These are phyloP conservation scores for Hypotaenidia philippensis DNA, from an alignment of 2,797 vertebrate species.

Conservation along the genomic window DNA sequence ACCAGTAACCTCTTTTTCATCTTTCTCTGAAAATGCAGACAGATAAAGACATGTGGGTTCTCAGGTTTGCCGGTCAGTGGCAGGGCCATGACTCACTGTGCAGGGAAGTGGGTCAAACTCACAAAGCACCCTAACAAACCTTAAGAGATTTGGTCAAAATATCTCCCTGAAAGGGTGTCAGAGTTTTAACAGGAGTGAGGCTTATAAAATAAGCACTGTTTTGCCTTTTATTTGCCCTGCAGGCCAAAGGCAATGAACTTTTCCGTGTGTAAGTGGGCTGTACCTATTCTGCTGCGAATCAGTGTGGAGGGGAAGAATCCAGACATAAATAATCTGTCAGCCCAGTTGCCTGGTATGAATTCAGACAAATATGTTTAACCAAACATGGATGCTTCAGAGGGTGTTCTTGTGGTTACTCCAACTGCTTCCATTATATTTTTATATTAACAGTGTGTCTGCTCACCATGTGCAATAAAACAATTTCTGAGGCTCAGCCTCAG, in stretches of 20 bases:
- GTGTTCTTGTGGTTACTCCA: conserved; percentile 57
- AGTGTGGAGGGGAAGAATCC: not conserved
- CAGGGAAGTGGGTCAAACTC: not conserved
- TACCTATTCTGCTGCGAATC: not conserved
- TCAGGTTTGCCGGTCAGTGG: not conserved
- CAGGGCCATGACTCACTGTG: not conserved
- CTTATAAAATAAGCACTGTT: not conserved
- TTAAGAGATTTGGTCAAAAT: not conserved
- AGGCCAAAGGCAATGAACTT: not conserved
- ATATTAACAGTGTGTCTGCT: conserved; percentile 62
- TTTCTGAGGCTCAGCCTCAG: conserved; percentile 52
- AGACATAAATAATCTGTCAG: conserved; percentile 49
- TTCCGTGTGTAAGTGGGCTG: not conserved
- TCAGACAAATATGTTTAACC: conserved; percentile 55
- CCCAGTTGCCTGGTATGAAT: conserved; percentile 48
- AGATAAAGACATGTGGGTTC: not conserved
- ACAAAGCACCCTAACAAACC: not conserved
- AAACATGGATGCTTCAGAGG: conserved; percentile 36
- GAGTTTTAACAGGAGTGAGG: not conserved
- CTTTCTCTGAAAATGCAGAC: not conserved
- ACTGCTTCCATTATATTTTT: conserved; percentile 61
- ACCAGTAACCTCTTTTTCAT: not conserved
- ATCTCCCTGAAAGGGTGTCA: not conserved
- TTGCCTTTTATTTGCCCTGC: not conserved
- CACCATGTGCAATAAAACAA: conserved; percentile 66